These are phyloP conservation scores for Tympanuchus pallidicinctus DNA, from an alignment of 2,113 vertebrate genomes.

Conservation along the genomic window DNA sequence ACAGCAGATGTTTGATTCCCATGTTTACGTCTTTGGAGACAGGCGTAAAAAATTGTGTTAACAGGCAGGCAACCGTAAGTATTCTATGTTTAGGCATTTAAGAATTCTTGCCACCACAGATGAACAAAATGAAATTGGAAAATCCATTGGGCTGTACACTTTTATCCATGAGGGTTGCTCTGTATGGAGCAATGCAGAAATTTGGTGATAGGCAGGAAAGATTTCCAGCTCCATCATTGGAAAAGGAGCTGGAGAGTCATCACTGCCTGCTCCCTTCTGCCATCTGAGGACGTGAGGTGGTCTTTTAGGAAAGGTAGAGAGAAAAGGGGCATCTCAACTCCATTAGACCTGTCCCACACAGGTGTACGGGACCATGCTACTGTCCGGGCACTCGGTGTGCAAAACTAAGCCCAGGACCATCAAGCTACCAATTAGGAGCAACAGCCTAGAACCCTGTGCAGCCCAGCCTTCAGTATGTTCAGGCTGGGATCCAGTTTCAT, in stretches of 20 bases:
- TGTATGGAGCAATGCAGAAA: neutral
- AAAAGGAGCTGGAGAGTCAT: neutral
- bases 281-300: accelerated
- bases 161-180: neutral
- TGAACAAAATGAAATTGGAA: neutral
- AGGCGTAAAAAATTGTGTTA: constrained; percentile 14
- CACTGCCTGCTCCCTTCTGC: neutral
- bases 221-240: neutral
- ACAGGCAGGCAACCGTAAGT: constrained; percentile 3
- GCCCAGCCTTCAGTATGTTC: neutral
- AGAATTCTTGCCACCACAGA: neutral
- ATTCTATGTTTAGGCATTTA: constrained; percentile 42
- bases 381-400: neutral
- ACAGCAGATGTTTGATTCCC: constrained; percentile 42
- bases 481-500: neutral
- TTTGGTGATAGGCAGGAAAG: neutral
- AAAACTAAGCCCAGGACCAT: neutral
- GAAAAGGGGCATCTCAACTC: neutral
- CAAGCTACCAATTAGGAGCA: neutral
- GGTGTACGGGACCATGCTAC: neutral
- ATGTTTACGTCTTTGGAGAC: constrained; percentile 38
- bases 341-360: neutral
- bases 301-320: neutral
- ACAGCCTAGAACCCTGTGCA: accelerated
- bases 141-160: neutral